These are phyloP conservation scores for Volucella inflata DNA, from an alignment of 2,888 invertebrate genomes.

Conservation along the genomic window DNA sequence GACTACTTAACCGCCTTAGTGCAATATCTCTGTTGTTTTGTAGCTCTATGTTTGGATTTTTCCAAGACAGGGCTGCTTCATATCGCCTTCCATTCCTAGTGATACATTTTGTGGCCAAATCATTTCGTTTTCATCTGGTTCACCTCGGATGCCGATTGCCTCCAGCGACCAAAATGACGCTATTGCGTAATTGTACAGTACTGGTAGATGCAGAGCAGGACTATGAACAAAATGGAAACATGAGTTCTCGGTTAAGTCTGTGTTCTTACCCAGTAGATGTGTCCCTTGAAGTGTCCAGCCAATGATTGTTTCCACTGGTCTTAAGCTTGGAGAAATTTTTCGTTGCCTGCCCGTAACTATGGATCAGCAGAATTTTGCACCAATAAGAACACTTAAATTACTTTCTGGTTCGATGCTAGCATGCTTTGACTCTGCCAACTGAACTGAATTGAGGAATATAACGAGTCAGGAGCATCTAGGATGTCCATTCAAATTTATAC, in stretches of 20 bases:
- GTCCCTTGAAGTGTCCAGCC: constrained; percentile 39
- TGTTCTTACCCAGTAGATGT: constrained; percentile 28
- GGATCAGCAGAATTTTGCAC: constrained; percentile 31
- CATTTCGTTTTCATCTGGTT: constrained; percentile 29
- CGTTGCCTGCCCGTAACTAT: constrained; percentile 33
- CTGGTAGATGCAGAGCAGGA: too few relatives aligned
- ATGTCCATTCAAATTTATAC: constrained; percentile 37
- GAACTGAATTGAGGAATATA: constrained; percentile 6
- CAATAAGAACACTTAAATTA: constrained; percentile 34
- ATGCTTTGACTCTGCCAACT: constrained; percentile 27
- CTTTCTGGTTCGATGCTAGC: constrained; percentile 14
- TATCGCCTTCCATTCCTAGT: constrained; percentile 43
- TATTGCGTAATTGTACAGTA: too few relatives aligned
- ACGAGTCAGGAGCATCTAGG: constrained; percentile 3
- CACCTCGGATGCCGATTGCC: not conserved
- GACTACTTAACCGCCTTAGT: not conserved
- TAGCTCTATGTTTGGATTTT: constrained; percentile 4
- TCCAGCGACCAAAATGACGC: too few relatives aligned
- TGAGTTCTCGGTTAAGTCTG: not conserved
- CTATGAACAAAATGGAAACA: too few relatives aligned
- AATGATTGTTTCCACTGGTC: constrained; percentile 39
- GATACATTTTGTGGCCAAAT: constrained; percentile 36
- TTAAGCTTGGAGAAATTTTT: constrained; percentile 14
- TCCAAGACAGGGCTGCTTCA: constrained; percentile 42
- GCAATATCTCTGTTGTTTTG: constrained; percentile 23